phyloP scores from a whole-genome alignment of 2,797 vertebrate genomes.

The Staurois parvus region DNA sequence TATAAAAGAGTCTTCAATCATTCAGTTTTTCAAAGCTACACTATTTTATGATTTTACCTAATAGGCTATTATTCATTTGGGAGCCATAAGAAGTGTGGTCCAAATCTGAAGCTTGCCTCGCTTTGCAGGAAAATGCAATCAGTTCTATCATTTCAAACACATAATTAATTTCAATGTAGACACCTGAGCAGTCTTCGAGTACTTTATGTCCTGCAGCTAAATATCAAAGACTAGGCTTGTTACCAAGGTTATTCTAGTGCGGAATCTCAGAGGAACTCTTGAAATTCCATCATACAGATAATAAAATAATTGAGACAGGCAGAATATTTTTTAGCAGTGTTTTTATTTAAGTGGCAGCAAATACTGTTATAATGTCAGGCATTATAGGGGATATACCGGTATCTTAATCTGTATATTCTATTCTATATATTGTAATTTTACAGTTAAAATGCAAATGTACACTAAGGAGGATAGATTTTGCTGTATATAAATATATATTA shows the following conservation, averaged over 20 bases:
- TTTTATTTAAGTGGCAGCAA: neutral
- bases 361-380: neutral
- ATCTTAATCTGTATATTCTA: neutral
- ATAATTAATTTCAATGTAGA: conserved; percentile 46
- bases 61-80: conserved; percentile 44
- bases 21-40: conserved; percentile 24
- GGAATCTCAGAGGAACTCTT: conserved; percentile 36
- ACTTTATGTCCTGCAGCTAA: conserved; percentile 49
- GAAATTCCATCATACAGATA: conserved; percentile 46
- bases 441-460: no score
- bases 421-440: no score
- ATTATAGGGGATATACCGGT: neutral
- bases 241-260: conserved; percentile 43
- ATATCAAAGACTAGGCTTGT: conserved; percentile 43
- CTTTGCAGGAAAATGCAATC: conserved; percentile 40
- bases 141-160: conserved; percentile 50
- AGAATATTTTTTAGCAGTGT: neutral
- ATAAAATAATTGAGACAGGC: conserved; percentile 15
- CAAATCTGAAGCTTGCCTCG: conserved; percentile 23
- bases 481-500: no score
- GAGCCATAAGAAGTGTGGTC: conserved; percentile 15
- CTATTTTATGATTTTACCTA: conserved; percentile 44
- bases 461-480: no score
- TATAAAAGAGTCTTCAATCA: conserved; percentile 29
- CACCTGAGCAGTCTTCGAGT: conserved; percentile 38